These are phyloP conservation scores for Callaeas wilsoni DNA, from an alignment of 2,113 vertebrate species.

Conservation along the genomic window DNA sequence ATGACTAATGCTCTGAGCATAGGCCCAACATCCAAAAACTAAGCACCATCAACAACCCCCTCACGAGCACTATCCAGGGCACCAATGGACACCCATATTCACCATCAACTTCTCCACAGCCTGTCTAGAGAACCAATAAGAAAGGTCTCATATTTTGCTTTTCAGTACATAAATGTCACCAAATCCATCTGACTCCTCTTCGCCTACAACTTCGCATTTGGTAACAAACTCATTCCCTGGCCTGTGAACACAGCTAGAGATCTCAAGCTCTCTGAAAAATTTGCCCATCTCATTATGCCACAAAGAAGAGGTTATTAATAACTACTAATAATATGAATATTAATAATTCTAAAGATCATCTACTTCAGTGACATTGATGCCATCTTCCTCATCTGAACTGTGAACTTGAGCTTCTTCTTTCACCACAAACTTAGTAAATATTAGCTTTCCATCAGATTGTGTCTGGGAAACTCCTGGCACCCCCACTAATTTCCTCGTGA, in stretches of 20 bases:
- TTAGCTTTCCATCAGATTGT: background rate
- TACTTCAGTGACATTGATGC: background rate
- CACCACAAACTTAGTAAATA: background rate
- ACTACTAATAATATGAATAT: background rate
- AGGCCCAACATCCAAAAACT: fast-evolving
- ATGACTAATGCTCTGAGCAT: fast-evolving
- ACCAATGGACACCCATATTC: background rate
- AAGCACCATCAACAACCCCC: background rate
- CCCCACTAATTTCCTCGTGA: background rate
- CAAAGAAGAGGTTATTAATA: background rate
- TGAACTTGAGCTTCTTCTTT: background rate
- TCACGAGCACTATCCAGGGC: background rate
- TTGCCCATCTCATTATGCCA: background rate
- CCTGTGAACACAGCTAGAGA: background rate
- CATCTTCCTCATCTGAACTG: background rate
- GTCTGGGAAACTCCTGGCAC: background rate
- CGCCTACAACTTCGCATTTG: background rate
- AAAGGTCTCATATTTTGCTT: background rate
- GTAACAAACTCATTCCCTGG: background rate
- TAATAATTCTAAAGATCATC: background rate
- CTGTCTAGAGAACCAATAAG: background rate
- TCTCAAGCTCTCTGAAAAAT: background rate
- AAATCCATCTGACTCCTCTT: background rate
- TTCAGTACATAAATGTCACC: background rate
- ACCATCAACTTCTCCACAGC: background rate